Evolutionary conservation across 2,888 invertebrate species (phyloP), one percentile per base, ranked within the genome.

Genomic region (Pristionchus maxplancki): DNA sequence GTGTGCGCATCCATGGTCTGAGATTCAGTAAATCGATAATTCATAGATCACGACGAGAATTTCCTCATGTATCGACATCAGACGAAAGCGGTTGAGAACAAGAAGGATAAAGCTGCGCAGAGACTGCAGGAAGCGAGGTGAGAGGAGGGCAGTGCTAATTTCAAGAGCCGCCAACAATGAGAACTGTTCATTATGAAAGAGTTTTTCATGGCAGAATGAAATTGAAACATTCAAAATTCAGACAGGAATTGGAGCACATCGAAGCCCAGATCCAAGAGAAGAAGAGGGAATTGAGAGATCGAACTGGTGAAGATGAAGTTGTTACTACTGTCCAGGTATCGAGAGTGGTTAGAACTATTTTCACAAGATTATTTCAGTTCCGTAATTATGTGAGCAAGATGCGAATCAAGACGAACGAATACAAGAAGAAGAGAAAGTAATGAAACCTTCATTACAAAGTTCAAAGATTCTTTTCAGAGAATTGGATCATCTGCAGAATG

Each of bases 1-100:
- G 67, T 85, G 37, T 0, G 78, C 3, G 4, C 3, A 37, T 28
- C 31, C 31, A 4, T 78, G 44, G 44, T 78, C 28, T 44, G 5
- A 20, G 71, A 71, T n/a, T n/a, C n/a, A 50, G 58, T 34, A 6
- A 37, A 84, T 84, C 58, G 28, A 37, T 58, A n/a, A 40, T 62
- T 11, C 0, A 96, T 96, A 89, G 96, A 96, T 2, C 95, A 95
- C 71, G 96, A 96, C 90, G 97, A 97, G 95, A 97, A 97, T 94
- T 95, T 97, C 90, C 96, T 97, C 1, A 96, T 97, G 74, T 97
- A 97, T 94, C 96, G 97, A 53, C 97, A 97, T 94, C 97, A 97
- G 95, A 95, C 95, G 89, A 89, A 90, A 24, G 91, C 92, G 40
- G 97, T 97, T 82, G 96, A 96, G 20, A 96, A 97, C 89, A 97